Evolutionary conservation across 2,113 vertebrate species (phyloP).

Genomic region (Seriola rivoliana): DNA sequence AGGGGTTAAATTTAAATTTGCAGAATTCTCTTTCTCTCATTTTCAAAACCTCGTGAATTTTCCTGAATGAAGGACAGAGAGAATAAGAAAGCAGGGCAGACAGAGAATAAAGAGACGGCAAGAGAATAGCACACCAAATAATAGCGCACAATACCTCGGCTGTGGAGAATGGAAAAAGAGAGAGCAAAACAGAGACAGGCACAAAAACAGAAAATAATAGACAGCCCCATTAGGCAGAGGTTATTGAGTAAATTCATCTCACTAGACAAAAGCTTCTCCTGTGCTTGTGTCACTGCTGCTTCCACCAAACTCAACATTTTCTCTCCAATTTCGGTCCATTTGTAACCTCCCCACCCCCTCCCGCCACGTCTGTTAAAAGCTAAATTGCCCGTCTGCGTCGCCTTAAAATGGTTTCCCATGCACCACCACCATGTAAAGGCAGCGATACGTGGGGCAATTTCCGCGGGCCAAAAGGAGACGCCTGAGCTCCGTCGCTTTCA

Average conservation of each 20-base stretch:
- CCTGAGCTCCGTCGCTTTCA: constrained; percentile 21
- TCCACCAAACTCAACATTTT: constrained; percentile 63
- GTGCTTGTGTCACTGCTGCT: constrained; percentile 57
- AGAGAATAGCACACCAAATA: constrained; percentile 30
- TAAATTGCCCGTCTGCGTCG: constrained; percentile 57
- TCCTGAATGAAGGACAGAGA: constrained; percentile 22
- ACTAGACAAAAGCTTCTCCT: constrained; percentile 67
- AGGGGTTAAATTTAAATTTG: constrained; percentile 17
- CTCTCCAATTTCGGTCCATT: constrained; percentile 59
- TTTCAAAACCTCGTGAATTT: constrained; percentile 19
- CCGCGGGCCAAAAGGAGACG: constrained; percentile 12
- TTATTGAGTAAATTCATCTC: constrained; percentile 75
- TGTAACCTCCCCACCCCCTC: constrained; percentile 35
- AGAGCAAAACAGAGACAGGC: constrained; percentile 42
- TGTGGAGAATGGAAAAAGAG: constrained; percentile 26
- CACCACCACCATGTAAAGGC: constrained; percentile 57
- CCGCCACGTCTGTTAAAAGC: constrained; percentile 50
- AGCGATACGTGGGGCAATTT: constrained; percentile 38
- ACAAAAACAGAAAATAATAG: constrained; percentile 67
- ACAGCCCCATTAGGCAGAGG: constrained; percentile 65
- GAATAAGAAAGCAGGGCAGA: constrained; percentile 9
- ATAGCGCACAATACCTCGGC: constrained; percentile 42
- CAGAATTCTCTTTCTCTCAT: neutral
- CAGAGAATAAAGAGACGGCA: constrained; percentile 29
- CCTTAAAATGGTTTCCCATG: constrained; percentile 63